phyloP scores from a whole-genome alignment of 2,113 vertebrate species.

The Pampusana beccarii region DNA sequence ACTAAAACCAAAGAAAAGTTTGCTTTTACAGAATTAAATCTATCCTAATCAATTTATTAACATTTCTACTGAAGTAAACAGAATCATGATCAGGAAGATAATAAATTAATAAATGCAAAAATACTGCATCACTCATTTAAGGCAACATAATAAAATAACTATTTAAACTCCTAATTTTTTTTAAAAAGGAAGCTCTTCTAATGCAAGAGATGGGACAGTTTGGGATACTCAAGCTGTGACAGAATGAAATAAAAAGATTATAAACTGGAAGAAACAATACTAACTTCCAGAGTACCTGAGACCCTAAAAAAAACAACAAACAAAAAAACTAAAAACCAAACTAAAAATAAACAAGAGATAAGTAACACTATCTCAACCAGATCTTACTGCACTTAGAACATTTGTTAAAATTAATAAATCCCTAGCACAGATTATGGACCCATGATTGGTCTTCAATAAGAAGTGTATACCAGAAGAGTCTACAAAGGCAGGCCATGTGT shows the following conservation, averaged over 20 bases:
- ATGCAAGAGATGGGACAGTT: neutral
- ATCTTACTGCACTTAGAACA: neutral
- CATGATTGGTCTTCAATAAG: neutral
- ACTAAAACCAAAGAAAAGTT: neutral
- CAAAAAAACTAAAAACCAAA: neutral
- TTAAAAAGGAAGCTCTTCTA: neutral
- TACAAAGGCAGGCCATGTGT: neutral
- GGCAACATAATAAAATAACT: too few species aligned
- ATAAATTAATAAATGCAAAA: neutral
- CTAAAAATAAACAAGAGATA: neutral
- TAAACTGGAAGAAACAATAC: neutral
- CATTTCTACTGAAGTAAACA: neutral
- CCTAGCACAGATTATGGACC: neutral
- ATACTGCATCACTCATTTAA: too few species aligned
- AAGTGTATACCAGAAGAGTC: neutral
- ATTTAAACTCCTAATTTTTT: neutral
- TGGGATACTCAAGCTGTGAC: neutral
- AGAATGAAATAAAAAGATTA: neutral
- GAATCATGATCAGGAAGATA: neutral
- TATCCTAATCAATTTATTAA: neutral
- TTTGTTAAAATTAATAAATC: neutral
- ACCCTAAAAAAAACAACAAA: neutral
- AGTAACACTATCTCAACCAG: neutral
- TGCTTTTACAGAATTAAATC: neutral
- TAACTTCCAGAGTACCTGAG: neutral